These are phyloP conservation scores for Leptatherina wallacei DNA, from an alignment of 2,797 vertebrate species.

Conservation along the genomic window DNA sequence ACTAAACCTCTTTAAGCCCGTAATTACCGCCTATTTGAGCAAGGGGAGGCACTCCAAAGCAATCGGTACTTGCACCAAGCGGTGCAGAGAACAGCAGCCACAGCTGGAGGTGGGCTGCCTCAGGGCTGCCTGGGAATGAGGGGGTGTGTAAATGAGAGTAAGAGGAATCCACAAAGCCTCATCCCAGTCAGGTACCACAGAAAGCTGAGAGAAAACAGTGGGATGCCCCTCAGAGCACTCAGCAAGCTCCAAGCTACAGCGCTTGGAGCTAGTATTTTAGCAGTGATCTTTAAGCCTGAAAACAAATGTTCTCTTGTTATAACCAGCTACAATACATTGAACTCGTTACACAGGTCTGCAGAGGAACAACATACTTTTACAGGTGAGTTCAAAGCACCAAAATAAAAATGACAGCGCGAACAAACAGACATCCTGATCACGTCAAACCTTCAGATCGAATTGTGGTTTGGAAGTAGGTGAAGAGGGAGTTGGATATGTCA, in stretches of 20 bases:
- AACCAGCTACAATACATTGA: slow-evolving; percentile 44
- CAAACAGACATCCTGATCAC: slow-evolving; percentile 35
- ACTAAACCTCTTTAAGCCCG: slow-evolving; percentile 99
- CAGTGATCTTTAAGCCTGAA: slow-evolving; percentile 50
- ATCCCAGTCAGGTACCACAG: slow-evolving; percentile 81
- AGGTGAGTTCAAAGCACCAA: slow-evolving; percentile 48
- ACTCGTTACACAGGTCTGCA: slow-evolving; percentile 43
- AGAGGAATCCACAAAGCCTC: slow-evolving; percentile 81
- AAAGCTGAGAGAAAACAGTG: slow-evolving; percentile 76
- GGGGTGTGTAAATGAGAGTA: slow-evolving; percentile 91
- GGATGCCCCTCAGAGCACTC: slow-evolving; percentile 72
- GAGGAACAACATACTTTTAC: slow-evolving; percentile 49
- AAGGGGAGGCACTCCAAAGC: slow-evolving; percentile 98
- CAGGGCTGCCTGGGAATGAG: slow-evolving; percentile 90
- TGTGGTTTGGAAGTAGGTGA: slow-evolving; percentile 41
- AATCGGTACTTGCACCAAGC: slow-evolving; percentile 89
- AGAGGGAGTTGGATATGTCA: slow-evolving; percentile 27
- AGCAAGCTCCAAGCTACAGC: slow-evolving; percentile 71
- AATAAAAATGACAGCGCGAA: slow-evolving; percentile 39
- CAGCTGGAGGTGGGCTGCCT: slow-evolving; percentile 97
- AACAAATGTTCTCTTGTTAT: slow-evolving; percentile 66
- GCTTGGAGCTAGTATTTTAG: slow-evolving; percentile 50
- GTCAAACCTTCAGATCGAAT: slow-evolving; percentile 36
- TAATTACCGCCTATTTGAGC: slow-evolving; percentile 99
- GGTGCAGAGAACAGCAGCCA: slow-evolving; percentile 86